phyloP scores from a whole-genome alignment of 2,113 vertebrate species.

The Ardeotis arabs region DNA sequence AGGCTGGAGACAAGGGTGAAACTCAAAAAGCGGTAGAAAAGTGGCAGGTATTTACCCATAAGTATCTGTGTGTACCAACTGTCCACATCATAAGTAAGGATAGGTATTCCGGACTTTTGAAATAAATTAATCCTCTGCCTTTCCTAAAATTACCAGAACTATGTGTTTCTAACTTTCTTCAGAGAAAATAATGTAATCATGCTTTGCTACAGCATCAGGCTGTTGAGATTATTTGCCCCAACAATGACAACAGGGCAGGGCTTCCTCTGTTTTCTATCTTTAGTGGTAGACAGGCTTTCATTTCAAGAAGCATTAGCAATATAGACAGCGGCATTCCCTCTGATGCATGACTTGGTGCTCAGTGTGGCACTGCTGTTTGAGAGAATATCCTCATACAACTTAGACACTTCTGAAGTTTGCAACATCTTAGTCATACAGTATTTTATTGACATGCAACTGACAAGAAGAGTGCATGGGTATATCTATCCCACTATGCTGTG shows the following conservation, averaged over 20 bases:
- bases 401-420: not conserved
- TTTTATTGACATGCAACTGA: not conserved
- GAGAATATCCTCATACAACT: not conserved
- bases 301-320: not conserved
- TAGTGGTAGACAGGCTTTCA: not conserved
- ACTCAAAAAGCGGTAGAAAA: not conserved
- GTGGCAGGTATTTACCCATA: not conserved
- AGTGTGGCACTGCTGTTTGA: not conserved
- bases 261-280: not conserved
- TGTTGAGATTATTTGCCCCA: not conserved
- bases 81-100: not conserved
- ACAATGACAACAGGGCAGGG: not conserved
- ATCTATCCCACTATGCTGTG: not conserved
- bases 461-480: not conserved
- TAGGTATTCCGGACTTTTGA: fast-evolving
- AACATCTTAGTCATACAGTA: not conserved
- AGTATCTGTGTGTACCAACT: not conserved
- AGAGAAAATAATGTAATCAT: not conserved
- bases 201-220: not conserved
- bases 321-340: not conserved
- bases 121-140: not conserved
- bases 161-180: not conserved
- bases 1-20: not conserved
- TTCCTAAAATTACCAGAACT: not conserved
- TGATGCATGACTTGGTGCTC: not conserved